Base-by-base conservation (phyloP, 2,113 vertebrate species). In the Poeciliopsis prolifica region DNA sequence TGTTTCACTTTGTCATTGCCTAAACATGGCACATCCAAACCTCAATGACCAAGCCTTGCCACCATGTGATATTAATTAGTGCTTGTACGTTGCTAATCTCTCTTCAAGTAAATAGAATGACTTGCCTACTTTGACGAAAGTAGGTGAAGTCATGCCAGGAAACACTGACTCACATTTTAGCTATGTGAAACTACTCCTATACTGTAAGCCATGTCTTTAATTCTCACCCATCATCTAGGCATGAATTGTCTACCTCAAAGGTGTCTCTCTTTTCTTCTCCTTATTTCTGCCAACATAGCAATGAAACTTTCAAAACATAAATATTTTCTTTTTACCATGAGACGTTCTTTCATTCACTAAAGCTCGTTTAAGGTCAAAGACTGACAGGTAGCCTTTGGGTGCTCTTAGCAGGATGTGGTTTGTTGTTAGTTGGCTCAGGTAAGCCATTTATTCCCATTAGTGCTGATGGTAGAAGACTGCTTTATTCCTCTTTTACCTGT, bases 41-140 rank as follows among this genome's bases (percentile, higher is more conserved):
- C 79, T 75, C 77, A 72, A 29, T 77, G 83, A 86, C 80, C 72
- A 74, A 68, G 61, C 54, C 66, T 79, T n/a, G 66, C 33, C 70
- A 68, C 64, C 90, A 92, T 90, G 76, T 94, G 94, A 82, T 86
- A 83, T 81, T 91, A 88, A 93, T 93, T 93, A 94, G 72, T 70
- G 74, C 35, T 70, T 78, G 68, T 90, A 83, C 70, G 88, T 78
- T 65, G 64, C 83, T 92, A 90, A 92, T 92, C 86, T 88, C 80
- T 75, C 74, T 81, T 75, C 58, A 72, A 68, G 31, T 77, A 74
- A 91, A 79, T 84, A 72, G 80, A 75, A 78, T 19, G 72, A 79
- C 83, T 85, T 74, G 73, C 79, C 80, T 64, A 5, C 70, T 82
- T 79, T 77, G 68, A 81, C 86, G 68, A 81, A 77, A 77, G 75